phyloP scores from a whole-genome alignment of 2,888 invertebrate species.

The Deilephila porcellus region DNA sequence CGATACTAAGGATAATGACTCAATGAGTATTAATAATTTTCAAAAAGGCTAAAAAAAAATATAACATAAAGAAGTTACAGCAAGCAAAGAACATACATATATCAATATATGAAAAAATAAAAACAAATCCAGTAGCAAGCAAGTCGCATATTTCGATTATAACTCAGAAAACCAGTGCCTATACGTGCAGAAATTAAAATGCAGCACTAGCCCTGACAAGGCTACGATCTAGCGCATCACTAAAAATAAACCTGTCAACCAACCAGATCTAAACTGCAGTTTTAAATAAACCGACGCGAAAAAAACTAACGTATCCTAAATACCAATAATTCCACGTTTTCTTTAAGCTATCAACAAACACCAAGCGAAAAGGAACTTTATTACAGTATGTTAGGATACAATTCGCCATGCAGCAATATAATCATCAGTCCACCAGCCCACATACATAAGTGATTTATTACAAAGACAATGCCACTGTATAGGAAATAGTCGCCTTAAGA shows the following conservation, averaged over 20 bases:
- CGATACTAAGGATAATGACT: too few relatives aligned
- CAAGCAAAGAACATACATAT: too few relatives aligned
- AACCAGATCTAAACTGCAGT: not conserved
- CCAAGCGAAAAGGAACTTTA: not conserved
- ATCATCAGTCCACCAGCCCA: constrained; percentile 47
- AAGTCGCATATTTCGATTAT: not conserved
- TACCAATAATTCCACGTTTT: constrained; percentile 5
- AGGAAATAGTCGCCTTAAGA: constrained; percentile 29
- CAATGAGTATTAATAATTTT: too few relatives aligned
- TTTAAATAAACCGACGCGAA: not conserved
- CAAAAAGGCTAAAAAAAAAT: too few relatives aligned
- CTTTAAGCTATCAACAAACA: not conserved
- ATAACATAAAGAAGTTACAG: too few relatives aligned
- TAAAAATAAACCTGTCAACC: constrained; percentile 6
- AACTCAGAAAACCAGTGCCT: not conserved
- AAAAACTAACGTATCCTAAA: not conserved
- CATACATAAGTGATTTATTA: constrained; percentile 59
- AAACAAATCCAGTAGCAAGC: too few relatives aligned
- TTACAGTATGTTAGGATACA: not conserved
- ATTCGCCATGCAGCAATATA: not conserved
- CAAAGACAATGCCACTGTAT: constrained; percentile 49
- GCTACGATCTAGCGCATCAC: not conserved
- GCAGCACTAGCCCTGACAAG: not conserved
- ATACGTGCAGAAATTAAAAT: not conserved
- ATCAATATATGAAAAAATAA: too few relatives aligned